Base-by-base conservation (phyloP, 2,113 vertebrate species). In the Xenopus borealis region DNA sequence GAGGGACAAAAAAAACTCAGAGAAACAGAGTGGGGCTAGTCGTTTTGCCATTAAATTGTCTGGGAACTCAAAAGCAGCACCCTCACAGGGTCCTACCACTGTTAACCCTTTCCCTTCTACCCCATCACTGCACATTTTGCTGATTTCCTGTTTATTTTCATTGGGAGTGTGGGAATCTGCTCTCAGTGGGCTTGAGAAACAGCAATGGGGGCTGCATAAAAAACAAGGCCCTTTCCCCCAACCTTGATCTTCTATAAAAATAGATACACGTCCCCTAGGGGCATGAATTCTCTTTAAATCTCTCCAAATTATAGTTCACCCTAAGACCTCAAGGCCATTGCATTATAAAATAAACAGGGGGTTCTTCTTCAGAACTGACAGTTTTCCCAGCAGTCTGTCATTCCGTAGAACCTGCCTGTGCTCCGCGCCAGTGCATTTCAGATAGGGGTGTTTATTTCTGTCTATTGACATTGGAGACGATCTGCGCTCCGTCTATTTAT, bases 31-130 rank as follows among this genome's bases (percentile, higher is more conserved):
- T 80, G 72, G 78, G 80, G 79, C 78, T 62, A 80, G 65, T 70
- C 17, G 14, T 59, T 62, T 17, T 85, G 83, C 83, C 85, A 83
- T 85, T 58, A 78, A 80, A 64, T 72, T 84, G 89, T 89, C 88
- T 92, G 93, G 90, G 92, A 94, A 94, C 87, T 57, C 14, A 72
- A 81, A 82, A 76, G 82, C 62, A 82, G 68, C 74, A 76, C 62
- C 17, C 85, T 80, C 57, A 77, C 85, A 86, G 88, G 87, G 83
- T 87, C 85, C 85, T 84, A 84, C 87, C 88, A 88, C 83, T 83
- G 86, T 87, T 84, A 89, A 89, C 79, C 71, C 81, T 72, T 86
- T 92, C 88, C 85, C 87, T 87, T 73, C 79, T 63, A 59, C 14
- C 10, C 59, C 47, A 40, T 64, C 30, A 17, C 46, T 20, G n/a